A percentile compares a stretch with the other conserved stretches of the same genome.
Conservation (phyloP, 2,797 vertebrate species). For the Gallinago nigripennis region DNA sequence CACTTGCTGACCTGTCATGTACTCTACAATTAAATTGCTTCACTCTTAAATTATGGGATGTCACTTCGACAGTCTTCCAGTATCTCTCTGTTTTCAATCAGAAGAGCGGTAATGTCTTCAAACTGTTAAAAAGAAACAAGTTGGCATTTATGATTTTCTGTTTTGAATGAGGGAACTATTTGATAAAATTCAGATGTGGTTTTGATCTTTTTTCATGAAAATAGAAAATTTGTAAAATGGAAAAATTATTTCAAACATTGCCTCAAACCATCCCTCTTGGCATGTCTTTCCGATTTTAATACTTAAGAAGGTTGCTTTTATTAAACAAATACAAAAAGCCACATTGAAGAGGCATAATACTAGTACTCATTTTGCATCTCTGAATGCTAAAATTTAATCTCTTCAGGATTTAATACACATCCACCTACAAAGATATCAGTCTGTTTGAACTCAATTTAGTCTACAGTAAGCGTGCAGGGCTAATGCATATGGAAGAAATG, state of each 20-base stretch:
- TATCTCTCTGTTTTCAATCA: neutral
- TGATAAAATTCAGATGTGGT: neutral
- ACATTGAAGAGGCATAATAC: neutral
- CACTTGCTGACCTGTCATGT: neutral
- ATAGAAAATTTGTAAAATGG: neutral
- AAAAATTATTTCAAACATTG: neutral
- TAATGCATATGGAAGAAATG: neutral
- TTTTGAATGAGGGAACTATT: neutral
- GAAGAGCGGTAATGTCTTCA: neutral
- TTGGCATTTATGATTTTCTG: neutral
- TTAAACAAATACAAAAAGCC: neutral
- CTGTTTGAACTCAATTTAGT: neutral
- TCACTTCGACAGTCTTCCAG: neutral
- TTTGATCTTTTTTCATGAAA: conserved; percentile 1
- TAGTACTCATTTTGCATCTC: neutral
- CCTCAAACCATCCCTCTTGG: neutral
- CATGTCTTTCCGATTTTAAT: neutral
- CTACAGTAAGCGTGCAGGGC: neutral
- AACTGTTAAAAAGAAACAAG: neutral
- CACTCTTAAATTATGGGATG: neutral
- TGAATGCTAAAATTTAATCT: neutral
- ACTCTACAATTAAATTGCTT: neutral
- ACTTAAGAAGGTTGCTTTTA: neutral
- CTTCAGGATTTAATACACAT: neutral
- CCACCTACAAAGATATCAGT: neutral